Percentiles rank a stretch among this genome's conserved stretches.
Conservation (phyloP, 2,888 invertebrate species). For the Stratiomys singularior region DNA sequence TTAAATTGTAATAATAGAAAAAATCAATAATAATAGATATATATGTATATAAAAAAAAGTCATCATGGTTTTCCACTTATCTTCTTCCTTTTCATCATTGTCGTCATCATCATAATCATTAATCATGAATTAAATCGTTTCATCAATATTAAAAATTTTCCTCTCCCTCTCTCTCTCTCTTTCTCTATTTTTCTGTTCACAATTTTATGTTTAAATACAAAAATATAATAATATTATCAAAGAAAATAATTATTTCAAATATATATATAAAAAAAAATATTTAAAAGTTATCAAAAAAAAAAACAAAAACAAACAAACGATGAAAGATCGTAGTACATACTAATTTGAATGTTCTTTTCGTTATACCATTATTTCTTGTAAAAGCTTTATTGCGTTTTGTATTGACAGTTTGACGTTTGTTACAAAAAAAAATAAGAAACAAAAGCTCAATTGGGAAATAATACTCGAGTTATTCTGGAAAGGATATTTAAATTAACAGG, state of each 20-base stretch:
- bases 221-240: slow-evolving; percentile 53
- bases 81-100: slow-evolving; percentile 9
- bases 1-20: slow-evolving; percentile 41
- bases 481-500: no score
- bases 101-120: neutral
- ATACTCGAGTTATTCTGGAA: slow-evolving; percentile 10
- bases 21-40: slow-evolving; percentile 45
- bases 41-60: slow-evolving; percentile 41
- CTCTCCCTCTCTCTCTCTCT: neutral
- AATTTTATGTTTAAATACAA: slow-evolving; percentile 51
- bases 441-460: slow-evolving; percentile 22
- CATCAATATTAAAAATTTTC: neutral
- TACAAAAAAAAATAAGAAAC: neutral
- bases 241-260: slow-evolving; percentile 50
- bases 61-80: slow-evolving; percentile 31
- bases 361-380: neutral
- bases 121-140: neutral
- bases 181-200: slow-evolving; percentile 16
- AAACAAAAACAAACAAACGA: slow-evolving; percentile 52
- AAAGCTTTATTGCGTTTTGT: neutral
- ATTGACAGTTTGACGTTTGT: no score
- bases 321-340: slow-evolving; percentile 34
- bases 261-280: slow-evolving; percentile 48
- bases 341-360: slow-evolving; percentile 10
- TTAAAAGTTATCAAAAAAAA: slow-evolving; percentile 23